Base-by-base conservation (phyloP, 1,140 invertebrate species). In the Mamestra configurata region DNA sequence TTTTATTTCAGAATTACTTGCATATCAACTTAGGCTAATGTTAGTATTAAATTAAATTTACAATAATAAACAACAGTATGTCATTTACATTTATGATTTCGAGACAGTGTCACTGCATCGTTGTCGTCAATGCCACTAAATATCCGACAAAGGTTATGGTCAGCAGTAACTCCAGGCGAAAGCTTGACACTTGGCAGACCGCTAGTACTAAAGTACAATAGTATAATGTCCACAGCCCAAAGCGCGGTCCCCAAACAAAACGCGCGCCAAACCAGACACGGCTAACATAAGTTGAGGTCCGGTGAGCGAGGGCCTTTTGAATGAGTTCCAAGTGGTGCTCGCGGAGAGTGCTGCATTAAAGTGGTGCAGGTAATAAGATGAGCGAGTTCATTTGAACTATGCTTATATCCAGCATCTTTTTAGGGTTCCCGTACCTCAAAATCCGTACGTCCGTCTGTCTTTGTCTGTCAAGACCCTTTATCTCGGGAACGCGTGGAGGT, bases 251-350 rank as follows among this genome's bases (percentile, higher is more conserved):
- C 61, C 68, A 53, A 71, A 71, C 68, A 53, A 71, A 53, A 53
- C 46, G n/a, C 68, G 43, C 7, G 24, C 68, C 68, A 35, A 68
- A 68, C 66, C 40, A 53, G 64, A 81, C 82, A 83, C 70, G 51
- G 72, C 46, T 76, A 35, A 27, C 55, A 61, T 35, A 57, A 40
- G 71, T 53, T 27, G 53, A 31, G 72, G 53, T 76, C 55, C 49
- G 61, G 68, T 53, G 46, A 31, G 64, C 43, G 27, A 37, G 18
- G n/a, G 73, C 79, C 75, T 82, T 82, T 83, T 80, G 82, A 83
- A 83, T 76, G 75, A 75, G 57, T 80, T 80, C 81, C 81, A 83
- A 83, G 68, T 77, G 81, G 24, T 61, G 64, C 77, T 79, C 64
- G 66, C 77, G 2, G 27, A 13, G 55, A 76, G 72, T 46, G 46